Evolutionary conservation across 2,888 invertebrate genomes (phyloP), one percentile per base, ranked within the genome.

Genomic region (Mythimna pallens): DNA sequence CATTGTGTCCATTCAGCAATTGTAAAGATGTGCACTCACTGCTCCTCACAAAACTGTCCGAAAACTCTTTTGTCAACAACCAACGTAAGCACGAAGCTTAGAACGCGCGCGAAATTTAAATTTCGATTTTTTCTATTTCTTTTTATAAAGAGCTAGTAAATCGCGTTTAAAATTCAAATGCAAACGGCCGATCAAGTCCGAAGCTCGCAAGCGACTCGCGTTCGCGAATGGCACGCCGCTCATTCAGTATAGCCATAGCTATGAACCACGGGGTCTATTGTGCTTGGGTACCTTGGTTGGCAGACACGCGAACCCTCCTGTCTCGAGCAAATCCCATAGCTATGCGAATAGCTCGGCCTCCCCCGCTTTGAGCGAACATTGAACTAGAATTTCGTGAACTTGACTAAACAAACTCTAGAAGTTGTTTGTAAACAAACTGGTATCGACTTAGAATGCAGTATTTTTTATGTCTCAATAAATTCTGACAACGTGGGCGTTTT

Each of bases 191-290:
- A 91, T 93, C 96, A 91, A 92, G 92, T 89, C 94, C 89, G 92
- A 92, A 92, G 96, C 95, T 92, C 92, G 93, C 87, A 92, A 92
- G 90, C 92, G 93, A 96, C 96, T 96, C 96, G 93, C 92, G 90
- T 96, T 96, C 96, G 93, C 92, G 89, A 92, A 88, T 88, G 87
- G 90, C 87, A 90, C 89, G 90, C 89, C 89, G 88, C 81, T 87
- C 86, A 88, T 80, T 88, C 86, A 70, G 86, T 89, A 93, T 89
- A 93, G 75, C 86, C 92, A 94, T 94, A 93, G 86, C 91, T 93
- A 93, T 83, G 83, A 89, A 84, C 89, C 89, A 94, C 91, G 93
- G 93, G 92, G 92, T 91, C 93, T 91, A 93, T 95, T 95, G 94
- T 95, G 81, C 89, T 84, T 73, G 75, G 78, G 80, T 89, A 88